Evolutionary conservation across 35 echinoderm and acorn worm genomes (phyloP).

Genomic region (Amphiura filiformis): DNA sequence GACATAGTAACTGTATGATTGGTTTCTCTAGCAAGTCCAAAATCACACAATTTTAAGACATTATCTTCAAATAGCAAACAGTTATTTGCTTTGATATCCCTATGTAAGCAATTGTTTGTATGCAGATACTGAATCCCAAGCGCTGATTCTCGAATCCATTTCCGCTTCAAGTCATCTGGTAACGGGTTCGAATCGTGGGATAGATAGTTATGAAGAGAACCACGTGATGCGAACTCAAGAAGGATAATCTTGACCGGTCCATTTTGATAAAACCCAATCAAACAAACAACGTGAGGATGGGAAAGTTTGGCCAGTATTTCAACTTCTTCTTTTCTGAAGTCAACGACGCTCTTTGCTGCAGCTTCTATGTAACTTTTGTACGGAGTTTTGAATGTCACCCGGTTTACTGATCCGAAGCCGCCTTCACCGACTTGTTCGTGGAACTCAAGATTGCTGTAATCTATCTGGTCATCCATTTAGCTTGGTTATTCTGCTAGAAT

Average conservation of each 20-base stretch:
- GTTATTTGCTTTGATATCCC: too few relatives aligned
- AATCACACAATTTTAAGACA: too few relatives aligned
- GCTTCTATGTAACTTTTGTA: not conserved
- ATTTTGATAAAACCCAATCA: not conserved
- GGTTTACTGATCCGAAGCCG: not conserved
- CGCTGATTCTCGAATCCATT: not conserved
- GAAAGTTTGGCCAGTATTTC: too few relatives aligned
- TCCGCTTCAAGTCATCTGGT: too few relatives aligned
- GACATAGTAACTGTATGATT: not conserved
- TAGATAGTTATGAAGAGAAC: not conserved
- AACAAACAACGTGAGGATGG: not conserved
- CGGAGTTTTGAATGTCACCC: not conserved
- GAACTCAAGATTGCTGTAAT: too few relatives aligned
- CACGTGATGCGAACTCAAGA: not conserved
- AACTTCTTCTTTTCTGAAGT: too few relatives aligned
- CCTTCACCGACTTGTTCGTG: not conserved
- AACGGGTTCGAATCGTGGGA: not conserved
- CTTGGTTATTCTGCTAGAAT: too few relatives aligned
- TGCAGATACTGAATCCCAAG: not conserved
- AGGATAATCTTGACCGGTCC: not conserved
- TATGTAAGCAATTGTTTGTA: not conserved
- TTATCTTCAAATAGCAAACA: too few relatives aligned
- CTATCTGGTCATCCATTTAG: too few relatives aligned
- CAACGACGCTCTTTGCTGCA: too few relatives aligned
- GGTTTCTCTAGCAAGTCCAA: too few relatives aligned